Evolutionary conservation across 2,888 invertebrate genomes (phyloP).

Genomic region (Leptopilina drosophilae): DNA sequence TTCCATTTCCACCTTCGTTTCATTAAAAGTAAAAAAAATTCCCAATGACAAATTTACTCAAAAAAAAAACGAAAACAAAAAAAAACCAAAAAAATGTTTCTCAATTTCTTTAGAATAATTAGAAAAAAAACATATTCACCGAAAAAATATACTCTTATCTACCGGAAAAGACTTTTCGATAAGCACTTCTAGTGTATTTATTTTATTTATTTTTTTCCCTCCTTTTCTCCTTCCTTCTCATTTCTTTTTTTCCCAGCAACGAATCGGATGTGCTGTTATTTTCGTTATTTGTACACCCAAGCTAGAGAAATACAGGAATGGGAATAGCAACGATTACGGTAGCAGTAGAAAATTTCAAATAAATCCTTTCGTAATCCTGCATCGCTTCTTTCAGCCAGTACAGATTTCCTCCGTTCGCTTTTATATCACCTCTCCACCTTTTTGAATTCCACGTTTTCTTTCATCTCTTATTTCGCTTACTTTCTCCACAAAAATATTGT

Average conservation of each 20-base stretch:
- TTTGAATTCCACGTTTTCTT: conserved; percentile 57
- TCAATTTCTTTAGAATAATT: background rate
- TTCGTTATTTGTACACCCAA: conserved; percentile 68
- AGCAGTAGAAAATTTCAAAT: conserved; percentile 73
- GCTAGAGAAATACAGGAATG: conserved; percentile 58
- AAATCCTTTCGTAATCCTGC: conserved; percentile 75
- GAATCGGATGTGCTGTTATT: conserved; percentile 55
- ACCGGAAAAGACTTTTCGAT: conserved; percentile 13
- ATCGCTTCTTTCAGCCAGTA: conserved; percentile 72
- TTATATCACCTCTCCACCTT: conserved; percentile 62
- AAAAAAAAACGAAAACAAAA: background rate
- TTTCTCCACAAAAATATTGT: conserved; percentile 44
- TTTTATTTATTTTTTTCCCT: background rate
- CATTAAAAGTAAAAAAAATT: background rate
- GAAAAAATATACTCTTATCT: conserved; percentile 31
- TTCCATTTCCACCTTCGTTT: background rate
- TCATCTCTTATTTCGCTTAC: conserved; percentile 57
- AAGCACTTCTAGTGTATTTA: conserved; percentile 22
- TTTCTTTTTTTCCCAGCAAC: background rate
- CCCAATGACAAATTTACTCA: background rate
- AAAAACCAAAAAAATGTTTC: background rate
- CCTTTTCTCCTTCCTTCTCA: too few species aligned
- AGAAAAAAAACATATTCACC: background rate
- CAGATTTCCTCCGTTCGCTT: conserved; percentile 72
- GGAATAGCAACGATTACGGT: conserved; percentile 48